Base-by-base conservation (phyloP, 2,888 invertebrate genomes). In the Apantesis nais region DNA sequence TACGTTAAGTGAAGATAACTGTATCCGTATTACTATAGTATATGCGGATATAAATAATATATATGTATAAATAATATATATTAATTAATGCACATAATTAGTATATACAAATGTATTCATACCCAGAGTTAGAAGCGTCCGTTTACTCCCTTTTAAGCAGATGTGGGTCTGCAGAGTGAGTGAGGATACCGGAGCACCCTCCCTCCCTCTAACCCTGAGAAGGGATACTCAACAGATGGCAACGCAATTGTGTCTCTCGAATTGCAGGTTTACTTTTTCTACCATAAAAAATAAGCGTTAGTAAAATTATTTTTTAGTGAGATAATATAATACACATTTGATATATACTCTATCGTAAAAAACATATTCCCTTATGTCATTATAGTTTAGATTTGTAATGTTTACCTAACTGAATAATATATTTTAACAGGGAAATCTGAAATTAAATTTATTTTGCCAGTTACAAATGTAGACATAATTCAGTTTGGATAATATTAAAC, bases 31-130 rank as follows among this genome's bases (percentile, higher is more conserved):
- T 44, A 2, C 8, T 60, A 11, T 31, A 31, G 22, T 60, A 19
- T 9, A 31, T 41, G 31, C 5, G 31, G 60, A 14, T 25, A 34
- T 37, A n/a, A n/a, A n/a, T n/a, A n/a, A n/a, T n/a, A n/a, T n/a
- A n/a, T n/a, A n/a, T n/a, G n/a, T n/a, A n/a, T n/a, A n/a, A 9
- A n/a, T n/a, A n/a, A 16, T 41, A 25, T 41, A 0, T 1, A 22
- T 41, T 60, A 67, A 60, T 67, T 67, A 66, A 67, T 60, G 66
- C 60, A 60, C 66, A 60, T 44, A 66, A 66, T 66, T 66, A 58
- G 22, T 25, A 22, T 2, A 4, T 41, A 60, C 19, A 44, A n/a
- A n/a, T n/a, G n/a, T n/a, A n/a, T n/a, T n/a, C n/a, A n/a, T n/a
- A n/a, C n/a, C n/a, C n/a, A 34, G 34, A 34, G 34, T 34, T 34